Conservation (phyloP, 2,888 invertebrate species). For the Phania funesta region DNA sequence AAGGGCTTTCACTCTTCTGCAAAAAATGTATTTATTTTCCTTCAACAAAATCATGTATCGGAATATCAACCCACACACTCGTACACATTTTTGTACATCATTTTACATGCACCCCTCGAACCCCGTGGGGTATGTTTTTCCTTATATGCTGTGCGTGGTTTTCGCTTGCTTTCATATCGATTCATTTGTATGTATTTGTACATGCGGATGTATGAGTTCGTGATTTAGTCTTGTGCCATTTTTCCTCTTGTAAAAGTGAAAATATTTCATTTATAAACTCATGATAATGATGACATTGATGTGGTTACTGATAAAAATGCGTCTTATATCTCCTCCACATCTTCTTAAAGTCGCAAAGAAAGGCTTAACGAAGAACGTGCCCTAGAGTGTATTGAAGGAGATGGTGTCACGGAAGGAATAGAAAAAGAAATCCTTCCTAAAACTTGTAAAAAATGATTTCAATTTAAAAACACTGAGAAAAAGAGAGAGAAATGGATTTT, state of each 20-base stretch:
- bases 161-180: not conserved
- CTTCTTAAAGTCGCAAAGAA: not conserved
- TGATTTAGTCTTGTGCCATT: not conserved
- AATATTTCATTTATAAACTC: conserved; percentile 20
- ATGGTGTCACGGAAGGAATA: no score
- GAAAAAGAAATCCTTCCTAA: no score
- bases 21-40: conserved; percentile 8
- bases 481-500: no score
- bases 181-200: not conserved
- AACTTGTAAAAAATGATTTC: no score
- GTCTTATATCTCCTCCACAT: not conserved
- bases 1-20: not conserved
- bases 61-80: not conserved
- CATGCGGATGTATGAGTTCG: not conserved
- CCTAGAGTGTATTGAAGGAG: not conserved
- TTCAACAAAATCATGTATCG: not conserved
- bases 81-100: not conserved
- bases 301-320: conserved; percentile 1
- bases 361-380: not conserved
- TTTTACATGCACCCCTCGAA: no score
- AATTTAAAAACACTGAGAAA: no score
- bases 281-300: conserved; percentile 25
- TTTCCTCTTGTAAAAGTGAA: not conserved
- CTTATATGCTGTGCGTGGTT: no score
- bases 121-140: no score